Conservation (phyloP, 2,888 invertebrate genomes). For the Oithona nana region DNA sequence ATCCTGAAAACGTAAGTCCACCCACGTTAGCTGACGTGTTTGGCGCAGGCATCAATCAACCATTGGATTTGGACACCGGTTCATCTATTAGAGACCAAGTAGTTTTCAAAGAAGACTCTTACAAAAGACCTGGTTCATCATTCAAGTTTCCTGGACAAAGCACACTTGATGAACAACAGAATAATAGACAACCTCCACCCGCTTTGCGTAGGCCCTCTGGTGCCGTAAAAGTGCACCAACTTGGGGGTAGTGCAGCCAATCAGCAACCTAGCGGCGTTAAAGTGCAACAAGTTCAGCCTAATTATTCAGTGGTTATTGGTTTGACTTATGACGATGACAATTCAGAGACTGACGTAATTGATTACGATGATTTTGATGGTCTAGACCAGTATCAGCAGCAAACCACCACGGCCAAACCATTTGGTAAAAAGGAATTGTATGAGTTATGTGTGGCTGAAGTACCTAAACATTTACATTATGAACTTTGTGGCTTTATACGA, state of each 20-base stretch:
- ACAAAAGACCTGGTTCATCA: neutral
- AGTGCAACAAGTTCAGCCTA: neutral
- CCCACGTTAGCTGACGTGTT: neutral
- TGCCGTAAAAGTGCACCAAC: neutral
- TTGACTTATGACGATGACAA: constrained; percentile 7
- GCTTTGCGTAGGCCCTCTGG: neutral
- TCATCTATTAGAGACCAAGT: neutral
- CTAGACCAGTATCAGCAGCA: neutral
- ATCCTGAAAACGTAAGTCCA: neutral
- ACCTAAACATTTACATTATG: neutral
- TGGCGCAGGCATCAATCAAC: neutral
- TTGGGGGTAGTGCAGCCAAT: too few species aligned
- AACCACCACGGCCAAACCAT: neutral
- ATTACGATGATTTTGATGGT: neutral
- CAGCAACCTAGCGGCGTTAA: neutral
- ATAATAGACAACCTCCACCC: neutral
- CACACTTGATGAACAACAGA: too few species aligned
- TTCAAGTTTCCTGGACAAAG: neutral
- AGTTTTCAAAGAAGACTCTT: neutral
- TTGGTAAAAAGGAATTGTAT: neutral
- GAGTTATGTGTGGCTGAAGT: constrained; percentile 5
- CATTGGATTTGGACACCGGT: neutral
- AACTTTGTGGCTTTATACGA: neutral
- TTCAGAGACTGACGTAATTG: neutral
- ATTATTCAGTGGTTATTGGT: neutral